phyloP scores from a whole-genome alignment of 1,140 invertebrate genomes.

The Leptinotarsa lineolata region DNA sequence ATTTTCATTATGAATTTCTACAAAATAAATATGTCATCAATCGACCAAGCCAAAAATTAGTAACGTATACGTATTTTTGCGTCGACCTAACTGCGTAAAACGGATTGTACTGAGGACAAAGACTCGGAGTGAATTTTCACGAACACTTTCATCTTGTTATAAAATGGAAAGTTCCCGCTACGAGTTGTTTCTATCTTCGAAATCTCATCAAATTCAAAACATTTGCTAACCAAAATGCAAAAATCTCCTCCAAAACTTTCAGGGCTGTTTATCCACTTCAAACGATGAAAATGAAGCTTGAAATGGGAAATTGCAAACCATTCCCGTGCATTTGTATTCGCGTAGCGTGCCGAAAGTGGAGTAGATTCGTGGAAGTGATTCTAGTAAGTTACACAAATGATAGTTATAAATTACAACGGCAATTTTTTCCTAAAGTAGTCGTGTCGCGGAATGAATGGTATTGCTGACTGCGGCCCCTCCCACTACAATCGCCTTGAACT shows the following conservation, averaged over 20 bases:
- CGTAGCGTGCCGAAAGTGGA: neutral
- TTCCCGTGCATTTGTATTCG: neutral
- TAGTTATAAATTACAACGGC: neutral
- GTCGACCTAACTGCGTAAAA: too few relatives aligned
- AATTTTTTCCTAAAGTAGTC: neutral
- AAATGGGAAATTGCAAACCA: neutral
- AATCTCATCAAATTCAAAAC: too few relatives aligned
- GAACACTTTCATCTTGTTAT: too few relatives aligned
- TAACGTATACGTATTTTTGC: too few relatives aligned
- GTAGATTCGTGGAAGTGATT: neutral
- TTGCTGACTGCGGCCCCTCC: neutral
- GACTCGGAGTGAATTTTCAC: too few relatives aligned
- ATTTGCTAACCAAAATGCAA: too few relatives aligned
- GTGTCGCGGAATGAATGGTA: slow-evolving; percentile 3
- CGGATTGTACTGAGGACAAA: too few relatives aligned
- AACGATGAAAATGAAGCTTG: neutral
- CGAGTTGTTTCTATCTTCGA: too few relatives aligned
- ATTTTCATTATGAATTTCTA: too few relatives aligned
- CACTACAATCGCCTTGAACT: slow-evolving; percentile 29
- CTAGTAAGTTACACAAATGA: neutral
- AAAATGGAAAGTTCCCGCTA: too few relatives aligned
- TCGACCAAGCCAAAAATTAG: too few relatives aligned
- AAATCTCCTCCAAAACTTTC: neutral
- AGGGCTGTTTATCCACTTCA: neutral
- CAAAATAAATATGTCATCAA: too few relatives aligned